Base-by-base conservation (phyloP, 2,888 invertebrate species). In the Eugnorisma glareosa region DNA sequence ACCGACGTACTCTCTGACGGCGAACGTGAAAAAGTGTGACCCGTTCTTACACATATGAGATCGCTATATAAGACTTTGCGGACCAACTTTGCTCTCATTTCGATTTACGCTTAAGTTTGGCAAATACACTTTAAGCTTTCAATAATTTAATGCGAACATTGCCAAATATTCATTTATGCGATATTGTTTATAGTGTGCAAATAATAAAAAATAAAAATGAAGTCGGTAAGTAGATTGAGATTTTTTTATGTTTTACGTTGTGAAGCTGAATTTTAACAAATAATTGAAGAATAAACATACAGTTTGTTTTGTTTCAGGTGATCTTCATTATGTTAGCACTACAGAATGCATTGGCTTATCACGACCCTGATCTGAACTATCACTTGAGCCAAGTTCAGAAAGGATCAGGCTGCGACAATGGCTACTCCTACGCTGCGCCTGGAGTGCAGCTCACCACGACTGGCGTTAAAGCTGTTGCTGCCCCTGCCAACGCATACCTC, bases 341-440 rank as follows among this genome's bases (percentile, higher is more conserved):
- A 78, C 89, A 94, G 81, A 92, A 90, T 85, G 93, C 92, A 81
- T 86, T 92, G 72, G 95, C 94, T 75, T 96, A 96, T 88, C 96
- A 96, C 82, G 96, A 96, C 91, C 96, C 96, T 64, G 96, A 96
- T 90, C 92, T 96, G 31, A 95, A 96, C 89, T 96, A 96, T 87
- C 96, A 96, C 86, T 86, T 96, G 71, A 94, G 91, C 82, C 94
- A 96, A 93, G 89, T 95, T 81, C 96, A 96, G 86, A 94, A 92
- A 80, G 86, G 90, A 31, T 91, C 94, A 81, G 91, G 92, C 81
- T 95, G 95, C 61, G 91, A 94, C 73, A 92, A 94, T 37, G 97
- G 97, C 6, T 97, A 97, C 89, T 93, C 96, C 3, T 97, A 97
- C 91, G 94, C 97, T 57, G 94, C 96, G 7, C 97, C 97, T 6